A percentile compares a stretch with the other conserved stretches of the same genome.
Evolutionary conservation across 2,797 vertebrate species (phyloP).

Genomic region (Thalassophryne amazonica): DNA sequence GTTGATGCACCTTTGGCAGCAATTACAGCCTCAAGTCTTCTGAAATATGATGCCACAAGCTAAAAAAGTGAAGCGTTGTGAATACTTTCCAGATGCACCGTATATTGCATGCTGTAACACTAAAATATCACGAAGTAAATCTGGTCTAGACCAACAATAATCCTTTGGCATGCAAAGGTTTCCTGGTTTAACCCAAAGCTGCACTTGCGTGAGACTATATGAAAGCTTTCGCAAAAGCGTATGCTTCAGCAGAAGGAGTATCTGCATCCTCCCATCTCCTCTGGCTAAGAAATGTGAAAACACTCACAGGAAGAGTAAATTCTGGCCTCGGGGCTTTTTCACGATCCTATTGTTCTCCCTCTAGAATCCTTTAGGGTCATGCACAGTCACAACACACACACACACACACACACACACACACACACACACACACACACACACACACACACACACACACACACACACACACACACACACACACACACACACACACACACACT

Average conservation of each 20-base stretch:
- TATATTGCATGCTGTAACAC: slow-evolving; percentile 14
- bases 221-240: slow-evolving; percentile 61
- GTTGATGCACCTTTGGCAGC: no score
- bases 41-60: no score
- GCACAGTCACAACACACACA: slow-evolving; percentile 16
- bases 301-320: slow-evolving; percentile 86
- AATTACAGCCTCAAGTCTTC: no score
- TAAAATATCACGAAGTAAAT: neutral
- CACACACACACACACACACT: neutral
- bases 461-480: slow-evolving; percentile 4
- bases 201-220: slow-evolving; percentile 27
- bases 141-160: neutral
- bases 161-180: no score
- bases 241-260: slow-evolving; percentile 71
- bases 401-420: neutral
- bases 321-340: slow-evolving; percentile 71
- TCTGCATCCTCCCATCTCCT: slow-evolving; percentile 74
- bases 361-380: slow-evolving; percentile 21
- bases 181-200: slow-evolving; percentile 1
- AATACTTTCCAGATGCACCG: no score
- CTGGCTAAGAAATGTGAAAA: slow-evolving; percentile 79
- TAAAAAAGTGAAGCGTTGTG: no score
- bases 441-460: slow-evolving; percentile 7
- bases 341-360: slow-evolving; percentile 80
- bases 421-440: neutral